Percentiles rank a stretch among this genome's conserved stretches.
These are phyloP conservation scores for Malurus alboscapulatus DNA, from an alignment of 2,113 vertebrate genomes.

Conservation along the genomic window DNA sequence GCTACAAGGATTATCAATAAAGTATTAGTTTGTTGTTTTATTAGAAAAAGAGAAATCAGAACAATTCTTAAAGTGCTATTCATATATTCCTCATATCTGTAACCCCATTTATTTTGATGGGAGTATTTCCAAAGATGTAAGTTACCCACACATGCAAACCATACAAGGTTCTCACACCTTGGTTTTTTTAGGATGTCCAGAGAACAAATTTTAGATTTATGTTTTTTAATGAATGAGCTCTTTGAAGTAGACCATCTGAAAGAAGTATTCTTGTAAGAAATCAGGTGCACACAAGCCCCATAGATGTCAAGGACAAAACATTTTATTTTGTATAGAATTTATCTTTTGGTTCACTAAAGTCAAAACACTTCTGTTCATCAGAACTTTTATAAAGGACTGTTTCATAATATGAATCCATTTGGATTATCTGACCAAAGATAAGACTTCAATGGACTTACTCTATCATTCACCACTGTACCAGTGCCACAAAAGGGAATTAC, in stretches of 20 bases:
- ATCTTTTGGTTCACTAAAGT: constrained; percentile 57
- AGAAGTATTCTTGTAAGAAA: background rate
- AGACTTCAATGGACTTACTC: constrained; percentile 78
- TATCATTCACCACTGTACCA: constrained; percentile 71
- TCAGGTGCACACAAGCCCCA: background rate
- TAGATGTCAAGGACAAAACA: constrained; percentile 54
- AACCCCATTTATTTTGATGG: background rate
- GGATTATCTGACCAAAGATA: constrained; percentile 78
- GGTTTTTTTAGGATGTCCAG: background rate
- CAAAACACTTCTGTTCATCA: constrained; percentile 64
- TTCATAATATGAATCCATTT: constrained; percentile 75
- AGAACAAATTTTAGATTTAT: background rate
- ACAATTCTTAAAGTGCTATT: background rate
- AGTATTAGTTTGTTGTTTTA: background rate
- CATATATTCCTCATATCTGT: background rate
- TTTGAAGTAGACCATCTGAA: background rate
- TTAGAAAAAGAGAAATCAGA: background rate
- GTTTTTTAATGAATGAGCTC: background rate
- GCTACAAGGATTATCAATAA: background rate
- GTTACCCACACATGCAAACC: rapidly evolving
- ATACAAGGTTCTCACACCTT: background rate
- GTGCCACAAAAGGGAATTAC: constrained; percentile 78
- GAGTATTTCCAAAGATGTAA: background rate
- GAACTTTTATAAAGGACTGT: constrained; percentile 70
- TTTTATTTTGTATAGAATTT: constrained; percentile 47